Conservation (phyloP, 2,888 invertebrate genomes). For the Drosophila kuntzei region DNA sequence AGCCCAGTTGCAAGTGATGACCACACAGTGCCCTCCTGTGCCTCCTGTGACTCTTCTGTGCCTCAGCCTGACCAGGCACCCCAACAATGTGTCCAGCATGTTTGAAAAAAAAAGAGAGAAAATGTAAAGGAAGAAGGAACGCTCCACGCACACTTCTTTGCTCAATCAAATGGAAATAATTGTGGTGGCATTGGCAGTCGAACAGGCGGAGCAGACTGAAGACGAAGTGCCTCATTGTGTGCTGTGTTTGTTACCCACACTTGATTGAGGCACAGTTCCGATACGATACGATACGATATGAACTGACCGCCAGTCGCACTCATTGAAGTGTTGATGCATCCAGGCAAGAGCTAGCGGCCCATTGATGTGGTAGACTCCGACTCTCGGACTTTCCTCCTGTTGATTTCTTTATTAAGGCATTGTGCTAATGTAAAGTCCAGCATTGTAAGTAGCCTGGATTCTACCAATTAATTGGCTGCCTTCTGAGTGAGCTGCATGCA, state of each 20-base stretch:
- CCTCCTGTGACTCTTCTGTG: background rate
- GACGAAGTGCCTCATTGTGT: constrained; percentile 56
- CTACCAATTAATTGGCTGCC: constrained; percentile 69
- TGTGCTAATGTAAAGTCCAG: constrained; percentile 42
- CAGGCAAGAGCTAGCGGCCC: constrained; percentile 47
- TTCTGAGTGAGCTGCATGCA: constrained; percentile 9
- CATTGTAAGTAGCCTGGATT: constrained; percentile 49
- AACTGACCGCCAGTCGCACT: constrained; percentile 55
- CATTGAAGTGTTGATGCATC: constrained; percentile 83
- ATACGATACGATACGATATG: constrained; percentile 34
- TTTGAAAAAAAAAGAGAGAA: constrained; percentile 19
- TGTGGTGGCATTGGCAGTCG: constrained; percentile 60
- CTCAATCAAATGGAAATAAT: constrained; percentile 84
- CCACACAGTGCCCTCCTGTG: constrained; percentile 55
- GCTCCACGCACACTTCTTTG: constrained; percentile 81
- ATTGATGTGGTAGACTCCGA: constrained; percentile 54
- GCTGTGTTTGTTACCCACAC: constrained; percentile 55
- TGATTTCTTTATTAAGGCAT: constrained; percentile 73
- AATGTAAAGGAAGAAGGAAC: constrained; percentile 46
- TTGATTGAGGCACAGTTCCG: constrained; percentile 55
- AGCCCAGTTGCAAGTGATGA: constrained; percentile 61
- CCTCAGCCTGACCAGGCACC: constrained; percentile 30
- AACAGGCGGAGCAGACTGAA: constrained; percentile 20
- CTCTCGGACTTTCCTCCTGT: constrained; percentile 12
- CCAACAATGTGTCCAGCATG: constrained; percentile 61